These are phyloP conservation scores for Euleptes europaea DNA, from an alignment of 2,113 vertebrate species.

Conservation along the genomic window DNA sequence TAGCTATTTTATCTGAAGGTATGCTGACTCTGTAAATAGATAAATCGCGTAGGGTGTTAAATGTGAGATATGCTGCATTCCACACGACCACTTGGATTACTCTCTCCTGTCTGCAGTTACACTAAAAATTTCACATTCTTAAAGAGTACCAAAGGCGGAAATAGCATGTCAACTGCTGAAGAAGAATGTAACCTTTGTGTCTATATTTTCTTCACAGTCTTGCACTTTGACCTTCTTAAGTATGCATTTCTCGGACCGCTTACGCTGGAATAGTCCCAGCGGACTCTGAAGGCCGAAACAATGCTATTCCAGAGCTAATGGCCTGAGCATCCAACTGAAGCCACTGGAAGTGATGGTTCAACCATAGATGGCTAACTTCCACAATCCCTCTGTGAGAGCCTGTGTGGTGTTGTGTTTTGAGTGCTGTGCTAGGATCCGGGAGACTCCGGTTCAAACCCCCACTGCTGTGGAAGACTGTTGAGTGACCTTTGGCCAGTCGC, in stretches of 20 bases:
- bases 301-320: neutral
- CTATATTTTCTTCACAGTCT: neutral
- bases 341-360: neutral
- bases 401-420: no score
- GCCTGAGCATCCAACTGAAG: neutral
- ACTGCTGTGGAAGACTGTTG: no score
- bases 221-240: neutral
- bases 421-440: no score
- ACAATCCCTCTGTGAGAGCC: neutral
- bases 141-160: neutral
- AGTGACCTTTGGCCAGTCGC: no score
- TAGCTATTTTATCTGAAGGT: conserved; percentile 27
- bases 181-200: neutral
- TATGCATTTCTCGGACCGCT: neutral
- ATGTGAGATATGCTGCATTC: conserved; percentile 23
- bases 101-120: neutral
- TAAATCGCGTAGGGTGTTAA: neutral
- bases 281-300: neutral
- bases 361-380: neutral
- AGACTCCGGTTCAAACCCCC: no score
- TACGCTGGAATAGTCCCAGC: neutral
- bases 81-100: neutral
- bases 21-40: neutral
- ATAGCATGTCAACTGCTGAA: neutral
- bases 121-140: neutral